Base-by-base conservation (phyloP, 2,888 invertebrate species). In the Spilosoma lubricipeda region DNA sequence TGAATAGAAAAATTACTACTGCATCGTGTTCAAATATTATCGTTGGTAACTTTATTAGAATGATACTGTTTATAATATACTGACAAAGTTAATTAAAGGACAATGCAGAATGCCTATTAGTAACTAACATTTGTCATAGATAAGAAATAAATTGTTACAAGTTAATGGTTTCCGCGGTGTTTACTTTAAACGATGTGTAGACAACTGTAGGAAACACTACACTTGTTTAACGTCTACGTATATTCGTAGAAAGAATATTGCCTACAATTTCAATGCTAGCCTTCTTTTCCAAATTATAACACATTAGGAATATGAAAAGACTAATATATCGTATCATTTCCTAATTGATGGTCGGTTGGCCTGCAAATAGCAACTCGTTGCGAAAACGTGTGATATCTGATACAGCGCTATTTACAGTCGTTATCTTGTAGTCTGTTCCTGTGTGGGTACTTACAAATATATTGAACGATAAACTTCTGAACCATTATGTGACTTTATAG, bases 341-440 rank as follows among this genome's bases (percentile, higher is more conserved):
- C 79, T 71, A 76, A 79, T 75, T 80, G 74, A 73, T 77, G 72
- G 74, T 71, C 45, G 70, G 18, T 67, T 73, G 70, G 77, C 56
- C 68, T 70, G 79, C 77, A 78, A 83, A 79, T 77, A 82, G 73
- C 71, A 72, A 77, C 77, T 70, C 71, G 78, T 81, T 81, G 67
- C 72, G 70, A 78, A 63, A 67, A 70, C 67, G 33, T 73, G 71
- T 68, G 82, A 77, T 87, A 86, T 83, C 81, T 77, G 83, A 83
- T 85, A 85, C 72, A 75, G 73, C 72, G 74, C 77, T 88, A 81
- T 87, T 86, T 88, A 82, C 82, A 73, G 71, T 66, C 71, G 74
- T 76, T 88, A 86, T 88, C 83, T 75, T 81, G 73, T 83, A 84
- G 72, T 85, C 82, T 85, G 82, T 87, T 81, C 81, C 80, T 82